Percentiles rank a stretch among this genome's conserved stretches.
These are phyloP conservation scores for Cyaniris semiargus DNA, from an alignment of 2,888 invertebrate species.

Conservation along the genomic window DNA sequence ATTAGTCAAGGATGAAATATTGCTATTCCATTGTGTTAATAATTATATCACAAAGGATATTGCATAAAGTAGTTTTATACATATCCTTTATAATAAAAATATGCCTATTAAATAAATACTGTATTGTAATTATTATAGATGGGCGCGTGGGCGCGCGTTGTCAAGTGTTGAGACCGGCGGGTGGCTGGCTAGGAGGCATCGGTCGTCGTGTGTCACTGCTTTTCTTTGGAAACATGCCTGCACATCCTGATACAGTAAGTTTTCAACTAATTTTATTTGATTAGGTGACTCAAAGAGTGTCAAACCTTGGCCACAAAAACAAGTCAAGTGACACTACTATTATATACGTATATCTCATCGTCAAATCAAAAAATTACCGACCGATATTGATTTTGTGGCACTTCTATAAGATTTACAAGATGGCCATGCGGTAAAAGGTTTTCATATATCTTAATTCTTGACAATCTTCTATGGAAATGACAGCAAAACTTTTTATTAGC, in stretches of 20 bases:
- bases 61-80: background rate
- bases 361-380: too few relatives aligned
- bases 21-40: too few relatives aligned
- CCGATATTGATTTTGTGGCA: too few relatives aligned
- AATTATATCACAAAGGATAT: too few relatives aligned
- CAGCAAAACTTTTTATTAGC: conserved; percentile 24
- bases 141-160: conserved; percentile 86
- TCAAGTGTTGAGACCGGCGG: conserved; percentile 85
- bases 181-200: conserved; percentile 93
- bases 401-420: too few relatives aligned
- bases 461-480: background rate
- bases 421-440: too few relatives aligned
- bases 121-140: conserved; percentile 49
- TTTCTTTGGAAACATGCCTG: conserved; percentile 87
- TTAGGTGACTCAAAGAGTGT: too few relatives aligned
- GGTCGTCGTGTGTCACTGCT: conserved; percentile 89
- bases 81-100: conserved; percentile 39
- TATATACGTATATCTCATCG: too few relatives aligned
- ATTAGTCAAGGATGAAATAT: too few relatives aligned
- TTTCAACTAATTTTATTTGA: background rate
- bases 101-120: too few relatives aligned
- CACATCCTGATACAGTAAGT: conserved; percentile 83
- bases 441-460: background rate
- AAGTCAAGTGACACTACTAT: too few relatives aligned
- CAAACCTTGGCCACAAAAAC: too few relatives aligned